Conservation (phyloP, 2,888 invertebrate species). For the Coleophora flavipennella region DNA sequence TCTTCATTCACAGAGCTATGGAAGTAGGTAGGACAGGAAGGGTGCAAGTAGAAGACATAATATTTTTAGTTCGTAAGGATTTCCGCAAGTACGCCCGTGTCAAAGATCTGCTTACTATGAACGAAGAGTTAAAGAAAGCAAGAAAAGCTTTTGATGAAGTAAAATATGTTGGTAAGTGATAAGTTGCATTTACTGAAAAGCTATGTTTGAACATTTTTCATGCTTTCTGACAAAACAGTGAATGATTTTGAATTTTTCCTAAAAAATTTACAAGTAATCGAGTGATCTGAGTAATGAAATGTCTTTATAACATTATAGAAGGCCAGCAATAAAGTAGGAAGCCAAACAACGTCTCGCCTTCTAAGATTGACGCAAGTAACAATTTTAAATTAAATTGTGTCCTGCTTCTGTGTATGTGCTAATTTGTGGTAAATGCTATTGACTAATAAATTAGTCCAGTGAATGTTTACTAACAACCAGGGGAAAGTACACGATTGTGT, state of each 20-base stretch:
- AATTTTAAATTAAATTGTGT: slow-evolving; percentile 45
- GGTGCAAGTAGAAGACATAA: slow-evolving; percentile 98
- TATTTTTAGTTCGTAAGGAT: slow-evolving; percentile 96
- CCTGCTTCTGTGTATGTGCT: slow-evolving; percentile 44
- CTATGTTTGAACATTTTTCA: neutral
- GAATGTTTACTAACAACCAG: neutral
- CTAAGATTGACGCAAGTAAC: slow-evolving; percentile 70
- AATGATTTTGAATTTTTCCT: neutral
- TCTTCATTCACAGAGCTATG: slow-evolving; percentile 80
- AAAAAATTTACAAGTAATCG: too few relatives aligned
- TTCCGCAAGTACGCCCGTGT: slow-evolving; percentile 97
- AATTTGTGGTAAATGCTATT: neutral
- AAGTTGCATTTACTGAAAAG: neutral
- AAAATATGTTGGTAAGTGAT: slow-evolving; percentile 90
- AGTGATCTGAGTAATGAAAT: neutral
- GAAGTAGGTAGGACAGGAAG: slow-evolving; percentile 97
- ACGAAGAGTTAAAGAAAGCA: slow-evolving; percentile 98
- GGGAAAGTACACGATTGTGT: neutral
- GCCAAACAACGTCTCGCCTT: slow-evolving; percentile 47
- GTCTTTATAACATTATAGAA: slow-evolving; percentile 60
- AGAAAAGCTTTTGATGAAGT: slow-evolving; percentile 99
- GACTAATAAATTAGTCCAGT: too few relatives aligned
- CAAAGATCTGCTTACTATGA: slow-evolving; percentile 97
- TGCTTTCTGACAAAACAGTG: neutral
- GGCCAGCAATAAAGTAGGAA: slow-evolving; percentile 63